A percentile compares a stretch with the other conserved stretches of the same genome.
These are phyloP conservation scores for Callospermophilus lateralis DNA, from an alignment of 2,113 vertebrate genomes.

Conservation along the genomic window DNA sequence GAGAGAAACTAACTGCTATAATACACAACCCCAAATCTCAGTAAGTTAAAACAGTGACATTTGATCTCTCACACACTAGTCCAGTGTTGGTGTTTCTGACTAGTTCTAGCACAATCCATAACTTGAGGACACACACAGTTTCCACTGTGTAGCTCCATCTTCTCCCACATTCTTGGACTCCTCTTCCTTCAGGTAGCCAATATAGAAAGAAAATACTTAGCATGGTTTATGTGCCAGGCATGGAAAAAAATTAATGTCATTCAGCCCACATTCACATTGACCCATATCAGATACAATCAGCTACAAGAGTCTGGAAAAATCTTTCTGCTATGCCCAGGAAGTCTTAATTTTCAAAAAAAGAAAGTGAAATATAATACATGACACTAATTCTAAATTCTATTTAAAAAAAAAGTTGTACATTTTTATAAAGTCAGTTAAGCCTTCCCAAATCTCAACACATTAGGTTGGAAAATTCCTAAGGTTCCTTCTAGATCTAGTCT, in stretches of 20 bases:
- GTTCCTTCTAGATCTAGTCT: conserved; percentile 58
- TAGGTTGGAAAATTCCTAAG: conserved; percentile 50
- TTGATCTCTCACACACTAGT: background rate
- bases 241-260: background rate
- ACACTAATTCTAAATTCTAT: conserved; percentile 52
- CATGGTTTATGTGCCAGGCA: background rate
- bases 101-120: background rate
- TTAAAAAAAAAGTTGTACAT: conserved; percentile 25
- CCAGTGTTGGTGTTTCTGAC: background rate
- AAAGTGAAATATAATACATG: conserved; percentile 31
- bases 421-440: conserved; percentile 28
- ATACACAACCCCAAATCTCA: background rate
- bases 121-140: background rate
- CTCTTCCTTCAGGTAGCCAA: background rate
- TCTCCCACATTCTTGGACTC: background rate
- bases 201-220: background rate
- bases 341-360: conserved; percentile 46
- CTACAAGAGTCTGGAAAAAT: background rate
- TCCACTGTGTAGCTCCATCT: background rate
- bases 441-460: conserved; percentile 20
- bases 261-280: background rate
- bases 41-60: background rate
- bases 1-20: background rate
- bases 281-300: background rate
- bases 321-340: background rate